A percentile compares a stretch with the other conserved stretches of the same genome.
These are phyloP conservation scores for Cuculus canorus DNA, from an alignment of 2,797 vertebrate genomes.

Conservation along the genomic window DNA sequence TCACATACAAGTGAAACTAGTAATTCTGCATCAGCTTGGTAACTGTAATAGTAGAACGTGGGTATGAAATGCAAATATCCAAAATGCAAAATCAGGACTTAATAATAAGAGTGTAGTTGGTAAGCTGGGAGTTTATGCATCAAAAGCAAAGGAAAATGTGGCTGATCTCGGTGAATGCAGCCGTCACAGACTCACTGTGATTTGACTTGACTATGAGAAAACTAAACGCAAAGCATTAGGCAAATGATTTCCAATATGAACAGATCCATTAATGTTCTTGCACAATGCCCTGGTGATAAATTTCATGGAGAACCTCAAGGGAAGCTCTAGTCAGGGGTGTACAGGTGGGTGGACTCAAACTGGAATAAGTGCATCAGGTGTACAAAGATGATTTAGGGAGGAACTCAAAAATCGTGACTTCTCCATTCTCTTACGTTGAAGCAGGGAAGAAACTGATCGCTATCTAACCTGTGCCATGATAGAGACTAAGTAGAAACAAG, in stretches of 20 bases:
- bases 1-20: fast-evolving
- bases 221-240: background rate
- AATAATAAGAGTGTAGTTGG: background rate
- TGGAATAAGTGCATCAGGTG: background rate
- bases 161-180: background rate
- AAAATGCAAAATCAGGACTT: background rate
- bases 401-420: background rate
- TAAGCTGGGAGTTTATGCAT: background rate
- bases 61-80: background rate
- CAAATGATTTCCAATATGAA: background rate
- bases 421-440: background rate
- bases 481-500: background rate
- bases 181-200: background rate
- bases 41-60: background rate
- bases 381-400: background rate
- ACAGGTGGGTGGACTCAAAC: background rate
- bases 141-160: background rate
- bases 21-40: background rate
- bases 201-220: background rate
- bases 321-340: background rate
- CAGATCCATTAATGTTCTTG: background rate
- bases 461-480: background rate
- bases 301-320: background rate
- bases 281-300: background rate
- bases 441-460: background rate